Percentiles rank a stretch among this genome's conserved stretches.
Conservation (phyloP, 2,797 vertebrate species). For the Manis pentadactyla region DNA sequence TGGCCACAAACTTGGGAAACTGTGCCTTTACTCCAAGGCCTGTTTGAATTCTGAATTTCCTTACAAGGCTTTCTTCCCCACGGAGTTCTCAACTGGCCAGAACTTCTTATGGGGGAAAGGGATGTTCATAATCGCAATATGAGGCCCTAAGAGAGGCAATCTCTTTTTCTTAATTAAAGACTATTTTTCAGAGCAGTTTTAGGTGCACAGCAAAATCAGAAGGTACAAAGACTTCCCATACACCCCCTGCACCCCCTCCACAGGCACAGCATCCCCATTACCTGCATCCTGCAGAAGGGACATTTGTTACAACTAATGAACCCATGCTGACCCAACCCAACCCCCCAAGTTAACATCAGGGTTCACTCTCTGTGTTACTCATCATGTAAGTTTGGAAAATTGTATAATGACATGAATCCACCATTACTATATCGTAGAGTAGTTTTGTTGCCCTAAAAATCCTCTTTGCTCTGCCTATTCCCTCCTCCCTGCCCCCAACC, state of each 20-base stretch:
- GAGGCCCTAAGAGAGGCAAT: background rate
- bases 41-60: background rate
- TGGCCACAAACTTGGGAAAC: background rate
- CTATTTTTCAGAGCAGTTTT: background rate
- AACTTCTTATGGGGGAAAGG: background rate
- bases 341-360: background rate
- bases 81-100: background rate
- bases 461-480: background rate
- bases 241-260: background rate
- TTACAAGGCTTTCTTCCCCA: background rate
- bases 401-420: background rate
- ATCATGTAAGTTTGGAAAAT: background rate
- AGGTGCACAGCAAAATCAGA: background rate
- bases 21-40: background rate
- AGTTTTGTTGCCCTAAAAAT: background rate
- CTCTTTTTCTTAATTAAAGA: background rate
- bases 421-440: background rate
- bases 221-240: background rate
- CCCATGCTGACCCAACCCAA: background rate
- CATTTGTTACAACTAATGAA: background rate
- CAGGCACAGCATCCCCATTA: background rate
- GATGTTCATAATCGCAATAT: background rate
- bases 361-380: background rate
- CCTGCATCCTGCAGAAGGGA: rapidly evolving
- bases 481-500: background rate